These are phyloP conservation scores for Meloidogyne hapla DNA, from an alignment of 1,140 invertebrate species.

Conservation along the genomic window DNA sequence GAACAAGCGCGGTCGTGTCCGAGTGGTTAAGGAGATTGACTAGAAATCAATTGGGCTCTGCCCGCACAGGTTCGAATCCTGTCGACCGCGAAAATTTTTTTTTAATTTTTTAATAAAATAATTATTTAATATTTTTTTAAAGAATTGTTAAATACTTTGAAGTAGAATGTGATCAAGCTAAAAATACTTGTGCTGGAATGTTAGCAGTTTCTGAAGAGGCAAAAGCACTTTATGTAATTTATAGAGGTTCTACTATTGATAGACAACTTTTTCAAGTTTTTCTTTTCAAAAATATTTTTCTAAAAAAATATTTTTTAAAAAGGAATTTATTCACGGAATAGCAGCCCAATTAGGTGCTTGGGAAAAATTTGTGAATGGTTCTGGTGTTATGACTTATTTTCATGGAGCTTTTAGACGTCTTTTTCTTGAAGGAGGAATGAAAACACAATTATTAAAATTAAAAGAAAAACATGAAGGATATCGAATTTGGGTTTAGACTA, in stretches of 20 bases:
- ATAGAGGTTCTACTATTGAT: conserved; percentile 59
- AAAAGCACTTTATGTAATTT: conserved; percentile 61
- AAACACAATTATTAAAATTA: conserved; percentile 56
- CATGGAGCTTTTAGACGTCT: conserved; percentile 55
- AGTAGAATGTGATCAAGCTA: conserved; percentile 59
- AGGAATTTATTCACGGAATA: conserved; percentile 62
- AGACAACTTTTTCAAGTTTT: conserved; percentile 52
- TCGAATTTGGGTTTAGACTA: conserved; percentile 54
- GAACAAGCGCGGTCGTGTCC: conserved; percentile 33
- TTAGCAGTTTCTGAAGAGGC: conserved; percentile 63
- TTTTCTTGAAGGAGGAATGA: conserved; percentile 62
- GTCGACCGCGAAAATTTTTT: conserved; percentile 54
- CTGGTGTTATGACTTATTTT: conserved; percentile 63
- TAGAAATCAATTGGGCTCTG: conserved; percentile 46
- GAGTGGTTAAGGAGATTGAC: conserved; percentile 46
- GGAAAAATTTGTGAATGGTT: conserved; percentile 63
- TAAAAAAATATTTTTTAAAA: conserved; percentile 11
- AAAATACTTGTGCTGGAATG: conserved; percentile 59
- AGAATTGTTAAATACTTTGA: conserved; percentile 59
- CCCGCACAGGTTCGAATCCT: conserved; percentile 58
- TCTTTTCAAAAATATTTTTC: background rate
- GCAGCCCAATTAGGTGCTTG: conserved; percentile 62
- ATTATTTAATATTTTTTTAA: conserved; percentile 19
- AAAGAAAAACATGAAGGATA: conserved; percentile 56
- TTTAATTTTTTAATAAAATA: background rate